These are phyloP conservation scores for Crocodylus rhombifer DNA, from an alignment of 2,797 vertebrate species.

Conservation along the genomic window DNA sequence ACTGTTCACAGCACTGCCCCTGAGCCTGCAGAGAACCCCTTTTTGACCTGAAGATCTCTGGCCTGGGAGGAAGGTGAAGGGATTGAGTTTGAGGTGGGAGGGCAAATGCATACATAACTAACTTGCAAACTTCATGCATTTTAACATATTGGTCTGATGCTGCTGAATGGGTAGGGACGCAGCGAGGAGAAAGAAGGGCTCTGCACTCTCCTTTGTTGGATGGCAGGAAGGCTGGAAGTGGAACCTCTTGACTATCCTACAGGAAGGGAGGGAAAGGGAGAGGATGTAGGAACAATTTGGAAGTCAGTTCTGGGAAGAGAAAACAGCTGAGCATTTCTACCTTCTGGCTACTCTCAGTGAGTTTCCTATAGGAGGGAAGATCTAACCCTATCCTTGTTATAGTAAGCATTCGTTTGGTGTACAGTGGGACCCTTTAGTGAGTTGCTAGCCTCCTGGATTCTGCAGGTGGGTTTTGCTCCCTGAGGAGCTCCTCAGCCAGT, in stretches of 20 bases:
- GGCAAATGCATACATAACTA: neutral
- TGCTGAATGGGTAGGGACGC: neutral
- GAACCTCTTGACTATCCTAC: neutral
- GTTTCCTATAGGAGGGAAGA: neutral
- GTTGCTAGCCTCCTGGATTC: too few species aligned
- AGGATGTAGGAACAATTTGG: neutral
- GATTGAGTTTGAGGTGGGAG: neutral
- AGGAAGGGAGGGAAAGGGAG: neutral
- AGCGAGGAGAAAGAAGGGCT: neutral
- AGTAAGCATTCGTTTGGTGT: neutral
- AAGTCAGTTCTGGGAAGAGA: too few species aligned
- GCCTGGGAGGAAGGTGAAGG: neutral
- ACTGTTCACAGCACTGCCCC: neutral
- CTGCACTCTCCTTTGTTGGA: neutral
- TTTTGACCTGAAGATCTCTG: neutral
- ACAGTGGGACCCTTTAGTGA: too few species aligned
- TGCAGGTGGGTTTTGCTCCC: neutral
- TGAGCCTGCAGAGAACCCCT: neutral
- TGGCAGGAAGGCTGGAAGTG: neutral
- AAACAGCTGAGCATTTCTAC: accelerated
- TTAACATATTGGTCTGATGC: too few species aligned
- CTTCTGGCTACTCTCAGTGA: too few species aligned
- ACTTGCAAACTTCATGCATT: neutral
- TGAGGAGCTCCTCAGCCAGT: neutral
- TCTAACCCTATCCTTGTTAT: accelerated